These are phyloP conservation scores for Mamestra configurata DNA, from an alignment of 1,140 invertebrate genomes.

Conservation along the genomic window DNA sequence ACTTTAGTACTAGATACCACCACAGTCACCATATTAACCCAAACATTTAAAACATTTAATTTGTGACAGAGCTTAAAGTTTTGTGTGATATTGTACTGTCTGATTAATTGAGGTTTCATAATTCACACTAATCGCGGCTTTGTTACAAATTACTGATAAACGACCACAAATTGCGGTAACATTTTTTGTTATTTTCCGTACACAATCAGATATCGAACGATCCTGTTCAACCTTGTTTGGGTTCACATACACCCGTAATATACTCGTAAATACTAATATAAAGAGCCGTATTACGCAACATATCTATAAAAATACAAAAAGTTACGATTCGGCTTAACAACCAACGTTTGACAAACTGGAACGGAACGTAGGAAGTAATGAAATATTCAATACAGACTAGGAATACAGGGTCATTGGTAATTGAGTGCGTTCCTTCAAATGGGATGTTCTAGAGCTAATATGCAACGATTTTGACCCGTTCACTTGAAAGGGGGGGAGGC, in stretches of 20 bases:
- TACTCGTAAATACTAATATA: slow-evolving; percentile 33
- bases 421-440: too few relatives aligned
- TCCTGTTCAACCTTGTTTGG: not conserved
- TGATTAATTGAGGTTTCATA: too few relatives aligned
- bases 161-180: not conserved
- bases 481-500: too few relatives aligned
- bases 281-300: slow-evolving; percentile 20
- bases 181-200: not conserved
- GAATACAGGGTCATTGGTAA: too few relatives aligned
- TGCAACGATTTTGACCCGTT: too few relatives aligned
- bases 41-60: too few relatives aligned
- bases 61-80: too few relatives aligned
- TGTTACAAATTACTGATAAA: not conserved
- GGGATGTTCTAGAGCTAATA: too few relatives aligned
- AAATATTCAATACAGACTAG: slow-evolving; percentile 39
- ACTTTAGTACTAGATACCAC: too few relatives aligned
- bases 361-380: slow-evolving; percentile 27
- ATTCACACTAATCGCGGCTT: too few relatives aligned
- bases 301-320: slow-evolving; percentile 16
- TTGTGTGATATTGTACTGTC: too few relatives aligned
- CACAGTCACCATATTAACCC: too few relatives aligned
- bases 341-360: slow-evolving; percentile 2
- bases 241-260: slow-evolving; percentile 6
- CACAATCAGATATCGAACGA: not conserved
- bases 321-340: not conserved